Conservation (phyloP, 2,797 vertebrate species). For the Mus caroli region DNA sequence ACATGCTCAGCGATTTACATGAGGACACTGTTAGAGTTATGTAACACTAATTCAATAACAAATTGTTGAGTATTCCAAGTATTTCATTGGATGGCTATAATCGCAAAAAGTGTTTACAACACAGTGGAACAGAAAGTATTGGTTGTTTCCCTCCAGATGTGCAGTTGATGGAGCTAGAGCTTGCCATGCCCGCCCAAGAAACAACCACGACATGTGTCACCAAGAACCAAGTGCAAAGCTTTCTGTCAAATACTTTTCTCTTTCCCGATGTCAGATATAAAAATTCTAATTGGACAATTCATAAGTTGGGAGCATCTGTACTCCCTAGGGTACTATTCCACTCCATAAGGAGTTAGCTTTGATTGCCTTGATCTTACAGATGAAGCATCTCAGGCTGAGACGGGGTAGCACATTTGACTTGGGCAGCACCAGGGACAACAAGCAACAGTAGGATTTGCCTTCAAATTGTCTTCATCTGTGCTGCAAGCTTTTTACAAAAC, state of each 20-base stretch:
- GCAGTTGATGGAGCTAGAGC: background rate
- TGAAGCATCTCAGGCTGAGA: background rate
- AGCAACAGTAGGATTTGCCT: background rate
- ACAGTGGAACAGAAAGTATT: background rate
- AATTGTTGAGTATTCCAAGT: background rate
- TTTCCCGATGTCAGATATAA: background rate
- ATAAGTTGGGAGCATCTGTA: background rate
- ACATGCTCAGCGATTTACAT: background rate
- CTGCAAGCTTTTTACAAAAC: background rate
- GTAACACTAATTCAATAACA: background rate
- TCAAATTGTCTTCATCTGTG: background rate
- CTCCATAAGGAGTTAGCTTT: background rate
- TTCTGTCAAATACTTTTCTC: background rate
- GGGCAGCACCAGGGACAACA: background rate
- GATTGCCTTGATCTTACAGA: background rate
- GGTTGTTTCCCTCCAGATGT: background rate
- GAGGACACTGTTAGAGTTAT: background rate
- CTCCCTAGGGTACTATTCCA: slow-evolving; percentile 3
- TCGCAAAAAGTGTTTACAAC: background rate
- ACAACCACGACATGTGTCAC: no score
- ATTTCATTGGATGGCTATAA: background rate
- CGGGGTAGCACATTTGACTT: slow-evolving; percentile 27
- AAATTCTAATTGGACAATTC: background rate
- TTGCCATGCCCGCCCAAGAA: no score
- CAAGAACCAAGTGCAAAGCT: background rate